phyloP scores from a whole-genome alignment of 2,113 vertebrate genomes.

The Eubucco bourcierii region DNA sequence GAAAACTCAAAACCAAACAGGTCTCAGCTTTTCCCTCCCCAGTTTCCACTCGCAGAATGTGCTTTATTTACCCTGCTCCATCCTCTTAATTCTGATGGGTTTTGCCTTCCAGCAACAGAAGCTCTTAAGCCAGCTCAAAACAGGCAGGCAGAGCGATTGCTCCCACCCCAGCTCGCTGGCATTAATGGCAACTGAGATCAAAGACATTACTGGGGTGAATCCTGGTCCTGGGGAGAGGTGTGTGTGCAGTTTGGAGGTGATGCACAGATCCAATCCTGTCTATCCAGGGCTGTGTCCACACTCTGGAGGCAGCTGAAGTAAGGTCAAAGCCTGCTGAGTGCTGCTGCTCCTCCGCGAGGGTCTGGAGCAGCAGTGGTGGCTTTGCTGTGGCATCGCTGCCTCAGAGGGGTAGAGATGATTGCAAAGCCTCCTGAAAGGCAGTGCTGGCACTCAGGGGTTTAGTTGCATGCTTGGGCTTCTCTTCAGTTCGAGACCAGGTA shows the following conservation, averaged over 20 bases:
- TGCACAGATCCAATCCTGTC: background rate
- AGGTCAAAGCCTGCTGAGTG: background rate
- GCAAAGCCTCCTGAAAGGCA: background rate
- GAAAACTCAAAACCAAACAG: no score
- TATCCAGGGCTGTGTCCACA: background rate
- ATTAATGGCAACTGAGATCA: background rate
- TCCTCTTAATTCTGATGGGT: background rate
- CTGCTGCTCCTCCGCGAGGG: background rate
- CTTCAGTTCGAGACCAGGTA: background rate
- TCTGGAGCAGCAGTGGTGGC: background rate
- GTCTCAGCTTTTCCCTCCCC: background rate
- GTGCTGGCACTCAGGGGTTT: background rate
- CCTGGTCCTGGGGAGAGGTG: background rate
- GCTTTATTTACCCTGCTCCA: background rate
- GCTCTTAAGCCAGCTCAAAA: background rate
- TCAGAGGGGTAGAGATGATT: background rate
- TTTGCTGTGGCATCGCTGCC: background rate
- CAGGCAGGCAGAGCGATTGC: background rate
- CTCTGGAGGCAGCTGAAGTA: background rate
- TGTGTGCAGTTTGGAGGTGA: background rate
- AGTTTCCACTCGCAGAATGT: rapidly evolving
- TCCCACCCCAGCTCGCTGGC: background rate
- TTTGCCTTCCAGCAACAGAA: background rate
- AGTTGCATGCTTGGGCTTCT: background rate
- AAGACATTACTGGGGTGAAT: background rate